These are phyloP conservation scores for Tipula confusa DNA, from an alignment of 2,888 invertebrate species.

Conservation along the genomic window DNA sequence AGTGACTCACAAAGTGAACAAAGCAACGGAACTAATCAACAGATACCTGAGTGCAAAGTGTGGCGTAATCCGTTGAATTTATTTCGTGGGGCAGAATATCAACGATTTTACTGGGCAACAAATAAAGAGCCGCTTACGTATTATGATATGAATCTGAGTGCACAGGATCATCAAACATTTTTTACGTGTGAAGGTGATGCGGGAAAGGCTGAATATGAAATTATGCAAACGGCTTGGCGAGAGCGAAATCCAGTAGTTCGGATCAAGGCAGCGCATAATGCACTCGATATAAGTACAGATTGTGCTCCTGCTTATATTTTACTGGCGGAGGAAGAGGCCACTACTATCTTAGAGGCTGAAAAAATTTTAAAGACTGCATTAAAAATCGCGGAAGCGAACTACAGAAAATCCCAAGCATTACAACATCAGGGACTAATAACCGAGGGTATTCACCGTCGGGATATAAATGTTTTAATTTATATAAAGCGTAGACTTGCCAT, in stretches of 20 bases:
- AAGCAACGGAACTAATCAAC: slow-evolving; percentile 43
- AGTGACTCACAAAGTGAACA: slow-evolving; percentile 52
- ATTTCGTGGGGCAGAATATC: slow-evolving; percentile 94
- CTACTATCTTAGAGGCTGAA: slow-evolving; percentile 84
- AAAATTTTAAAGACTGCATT: slow-evolving; percentile 77
- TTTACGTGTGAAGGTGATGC: slow-evolving; percentile 88
- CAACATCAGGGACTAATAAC: slow-evolving; percentile 71
- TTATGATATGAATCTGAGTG: slow-evolving; percentile 98
- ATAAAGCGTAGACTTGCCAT: slow-evolving; percentile 92
- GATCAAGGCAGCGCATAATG: slow-evolving; percentile 86
- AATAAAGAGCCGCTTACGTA: slow-evolving; percentile 94
- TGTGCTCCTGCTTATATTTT: slow-evolving; percentile 94
- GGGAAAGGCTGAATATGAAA: slow-evolving; percentile 83
- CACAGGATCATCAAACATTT: slow-evolving; percentile 97
- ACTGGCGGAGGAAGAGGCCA: slow-evolving; percentile 93
- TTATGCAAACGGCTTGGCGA: slow-evolving; percentile 95
- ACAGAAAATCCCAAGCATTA: slow-evolving; percentile 69
- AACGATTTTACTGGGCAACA: slow-evolving; percentile 86
- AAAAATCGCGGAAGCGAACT: slow-evolving; percentile 77
- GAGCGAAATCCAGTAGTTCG: slow-evolving; percentile 88
- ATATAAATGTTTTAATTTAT: slow-evolving; percentile 91
- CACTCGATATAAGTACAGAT: slow-evolving; percentile 80
- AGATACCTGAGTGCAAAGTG: slow-evolving; percentile 77
- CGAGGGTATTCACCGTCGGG: slow-evolving; percentile 77
- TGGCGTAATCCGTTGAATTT: slow-evolving; percentile 96